phyloP scores from a whole-genome alignment of 2,888 invertebrate species.

The Eurytoma adleriae region DNA sequence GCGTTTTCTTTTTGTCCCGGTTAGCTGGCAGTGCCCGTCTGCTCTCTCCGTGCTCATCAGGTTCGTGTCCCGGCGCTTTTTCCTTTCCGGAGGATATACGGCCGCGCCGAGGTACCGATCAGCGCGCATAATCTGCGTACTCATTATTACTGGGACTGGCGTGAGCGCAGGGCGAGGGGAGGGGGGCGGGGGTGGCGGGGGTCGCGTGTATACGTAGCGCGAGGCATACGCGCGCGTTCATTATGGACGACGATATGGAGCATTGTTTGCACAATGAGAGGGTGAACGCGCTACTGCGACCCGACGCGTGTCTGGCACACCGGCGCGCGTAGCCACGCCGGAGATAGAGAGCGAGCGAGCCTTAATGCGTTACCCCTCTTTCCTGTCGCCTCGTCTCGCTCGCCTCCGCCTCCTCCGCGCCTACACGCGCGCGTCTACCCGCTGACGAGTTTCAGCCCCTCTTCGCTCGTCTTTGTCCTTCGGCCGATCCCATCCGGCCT shows the following conservation, averaged over 20 bases:
- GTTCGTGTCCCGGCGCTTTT: slow-evolving; percentile 50
- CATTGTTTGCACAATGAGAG: slow-evolving; percentile 75
- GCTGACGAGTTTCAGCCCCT: slow-evolving; percentile 49
- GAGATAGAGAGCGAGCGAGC: slow-evolving; percentile 44
- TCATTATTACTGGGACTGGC: slow-evolving; percentile 73
- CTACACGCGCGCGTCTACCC: slow-evolving; percentile 41
- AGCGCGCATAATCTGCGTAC: slow-evolving; percentile 75
- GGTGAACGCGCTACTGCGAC: slow-evolving; percentile 65
- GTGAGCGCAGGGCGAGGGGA: slow-evolving; percentile 60
- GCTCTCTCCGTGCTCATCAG: slow-evolving; percentile 15
- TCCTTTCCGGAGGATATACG: slow-evolving; percentile 63
- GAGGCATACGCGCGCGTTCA: slow-evolving; percentile 62
- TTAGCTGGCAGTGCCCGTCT: background rate
- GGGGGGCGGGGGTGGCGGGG: slow-evolving; percentile 31
- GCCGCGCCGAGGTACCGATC: slow-evolving; percentile 67
- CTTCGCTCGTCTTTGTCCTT: slow-evolving; percentile 31
- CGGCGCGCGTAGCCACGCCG: background rate
- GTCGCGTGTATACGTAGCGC: slow-evolving; percentile 56
- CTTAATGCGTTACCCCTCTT: slow-evolving; percentile 65
- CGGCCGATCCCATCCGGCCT: slow-evolving; percentile 29
- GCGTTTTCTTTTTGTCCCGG: slow-evolving; percentile 22
- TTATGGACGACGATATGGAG: slow-evolving; percentile 74
- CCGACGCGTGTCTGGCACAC: slow-evolving; percentile 53
- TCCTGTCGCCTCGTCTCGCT: slow-evolving; percentile 40
- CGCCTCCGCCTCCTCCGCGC: background rate